These are phyloP conservation scores for Cremastinae sp. DNA, from an alignment of 2,888 invertebrate genomes.

Conservation along the genomic window DNA sequence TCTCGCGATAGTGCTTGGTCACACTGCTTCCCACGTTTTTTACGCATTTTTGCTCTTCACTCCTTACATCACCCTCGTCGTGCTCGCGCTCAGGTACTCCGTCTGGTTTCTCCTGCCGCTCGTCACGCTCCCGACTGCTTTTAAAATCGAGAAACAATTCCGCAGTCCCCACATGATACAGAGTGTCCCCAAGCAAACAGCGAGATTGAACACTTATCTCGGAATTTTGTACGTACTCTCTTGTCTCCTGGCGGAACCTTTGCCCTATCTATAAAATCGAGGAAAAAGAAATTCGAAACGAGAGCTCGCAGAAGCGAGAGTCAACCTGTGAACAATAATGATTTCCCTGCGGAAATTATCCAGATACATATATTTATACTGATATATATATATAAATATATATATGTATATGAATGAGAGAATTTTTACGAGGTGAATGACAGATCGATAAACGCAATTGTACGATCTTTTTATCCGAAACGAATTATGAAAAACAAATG, in stretches of 20 bases:
- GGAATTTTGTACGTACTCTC: slow-evolving; percentile 94
- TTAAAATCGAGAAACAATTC: slow-evolving; percentile 94
- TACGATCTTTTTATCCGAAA: slow-evolving; percentile 48
- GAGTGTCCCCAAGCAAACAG: slow-evolving; percentile 92
- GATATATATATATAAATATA: slow-evolving; percentile 1
- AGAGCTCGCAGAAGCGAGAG: slow-evolving; percentile 3
- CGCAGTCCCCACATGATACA: slow-evolving; percentile 89
- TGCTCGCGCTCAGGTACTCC: slow-evolving; percentile 91
- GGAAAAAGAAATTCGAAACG: slow-evolving; percentile 3
- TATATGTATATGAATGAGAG: slow-evolving; percentile 21
- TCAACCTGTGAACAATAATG: slow-evolving; percentile 17
- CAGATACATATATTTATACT: slow-evolving; percentile 13
- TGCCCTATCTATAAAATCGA: slow-evolving; percentile 74
- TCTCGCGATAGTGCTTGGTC: slow-evolving; percentile 95
- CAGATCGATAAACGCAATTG: slow-evolving; percentile 43
- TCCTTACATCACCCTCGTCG: slow-evolving; percentile 94
- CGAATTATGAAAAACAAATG: slow-evolving; percentile 42
- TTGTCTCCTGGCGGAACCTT: slow-evolving; percentile 81
- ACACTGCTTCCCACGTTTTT: slow-evolving; percentile 93
- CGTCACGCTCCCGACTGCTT: slow-evolving; percentile 92
- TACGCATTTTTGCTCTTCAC: slow-evolving; percentile 94
- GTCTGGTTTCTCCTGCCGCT: slow-evolving; percentile 94
- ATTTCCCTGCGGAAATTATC: slow-evolving; percentile 24
- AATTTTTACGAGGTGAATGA: slow-evolving; percentile 39
- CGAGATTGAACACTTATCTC: slow-evolving; percentile 93